Conservation (phyloP, 2,888 invertebrate species). For the Hemithea aestivaria region DNA sequence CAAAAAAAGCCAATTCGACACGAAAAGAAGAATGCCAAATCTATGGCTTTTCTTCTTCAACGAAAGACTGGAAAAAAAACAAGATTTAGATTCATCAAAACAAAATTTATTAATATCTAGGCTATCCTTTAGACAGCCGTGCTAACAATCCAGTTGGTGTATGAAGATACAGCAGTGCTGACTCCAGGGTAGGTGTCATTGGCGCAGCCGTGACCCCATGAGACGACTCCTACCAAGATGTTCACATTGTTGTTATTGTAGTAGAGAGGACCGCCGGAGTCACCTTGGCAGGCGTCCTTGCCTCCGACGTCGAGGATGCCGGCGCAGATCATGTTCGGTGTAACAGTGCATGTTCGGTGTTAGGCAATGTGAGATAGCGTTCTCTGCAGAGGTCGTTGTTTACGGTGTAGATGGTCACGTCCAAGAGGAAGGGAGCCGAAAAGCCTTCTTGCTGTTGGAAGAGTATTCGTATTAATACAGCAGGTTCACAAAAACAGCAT, state of each 20-base stretch:
- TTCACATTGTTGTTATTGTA: no score
- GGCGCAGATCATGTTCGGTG: slow-evolving; percentile 45
- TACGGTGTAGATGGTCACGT: slow-evolving; percentile 20
- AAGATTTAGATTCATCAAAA: no score
- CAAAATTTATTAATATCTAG: no score
- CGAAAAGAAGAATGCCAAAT: no score
- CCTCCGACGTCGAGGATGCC: slow-evolving; percentile 35
- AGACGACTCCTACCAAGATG: slow-evolving; percentile 59
- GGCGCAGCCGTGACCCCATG: slow-evolving; percentile 68
- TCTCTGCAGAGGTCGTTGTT: slow-evolving; percentile 17
- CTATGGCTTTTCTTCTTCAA: no score
- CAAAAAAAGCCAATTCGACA: no score
- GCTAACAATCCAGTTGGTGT: slow-evolving; percentile 48
- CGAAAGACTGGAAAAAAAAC: no score
- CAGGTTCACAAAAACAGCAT: no score
- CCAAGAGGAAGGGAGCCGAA: slow-evolving; percentile 8
- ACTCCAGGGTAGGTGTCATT: slow-evolving; percentile 60
- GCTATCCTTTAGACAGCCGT: no score
- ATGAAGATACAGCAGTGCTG: slow-evolving; percentile 54
- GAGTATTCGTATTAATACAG: no score
- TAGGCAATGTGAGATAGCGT: slow-evolving; percentile 16
- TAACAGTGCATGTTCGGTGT: slow-evolving; percentile 11
- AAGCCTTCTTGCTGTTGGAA: slow-evolving; percentile 23
- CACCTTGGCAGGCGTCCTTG: slow-evolving; percentile 32
- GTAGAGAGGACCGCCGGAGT: slow-evolving; percentile 63